Percentiles rank a stretch among this genome's conserved stretches.
phyloP scores from a whole-genome alignment of 2,113 vertebrate species.

The Cisticola juncidis region DNA sequence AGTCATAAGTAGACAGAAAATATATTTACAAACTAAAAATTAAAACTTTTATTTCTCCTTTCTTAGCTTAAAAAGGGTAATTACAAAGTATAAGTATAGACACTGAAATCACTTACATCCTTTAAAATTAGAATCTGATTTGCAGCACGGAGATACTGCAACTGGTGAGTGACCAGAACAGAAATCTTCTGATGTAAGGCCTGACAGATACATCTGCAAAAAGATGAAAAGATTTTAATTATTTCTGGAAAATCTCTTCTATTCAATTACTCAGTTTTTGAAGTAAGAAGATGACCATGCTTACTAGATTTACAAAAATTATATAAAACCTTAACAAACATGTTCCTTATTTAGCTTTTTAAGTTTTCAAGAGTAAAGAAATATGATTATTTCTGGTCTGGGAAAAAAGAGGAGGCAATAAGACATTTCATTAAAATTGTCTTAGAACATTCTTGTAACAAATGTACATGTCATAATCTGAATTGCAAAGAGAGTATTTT shows the following conservation, averaged over 20 bases:
- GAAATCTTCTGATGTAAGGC: conserved; percentile 86
- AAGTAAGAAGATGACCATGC: not conserved
- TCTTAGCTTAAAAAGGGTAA: not conserved
- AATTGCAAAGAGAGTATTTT: not conserved
- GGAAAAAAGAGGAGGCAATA: not conserved
- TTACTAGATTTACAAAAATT: not conserved
- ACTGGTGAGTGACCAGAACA: conserved; percentile 93
- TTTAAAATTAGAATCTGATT: conserved; percentile 91
- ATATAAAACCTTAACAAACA: not conserved
- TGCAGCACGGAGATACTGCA: conserved; percentile 90
- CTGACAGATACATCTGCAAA: conserved; percentile 90
- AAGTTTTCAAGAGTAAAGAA: not conserved
- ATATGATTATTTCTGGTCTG: not conserved
- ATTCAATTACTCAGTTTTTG: not conserved
- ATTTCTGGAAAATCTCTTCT: not conserved
- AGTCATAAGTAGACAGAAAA: not conserved
- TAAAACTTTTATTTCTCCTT: not conserved
- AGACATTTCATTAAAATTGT: not conserved
- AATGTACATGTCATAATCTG: not conserved
- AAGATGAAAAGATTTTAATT: not conserved
- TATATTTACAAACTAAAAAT: not conserved
- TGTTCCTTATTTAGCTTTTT: not conserved
- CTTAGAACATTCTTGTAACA: not conserved
- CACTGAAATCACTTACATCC: conserved; percentile 77
- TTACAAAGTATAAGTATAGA: not conserved